These are phyloP conservation scores for Rugalucina vietnamica DNA, from an alignment of 2,888 invertebrate genomes.

Conservation along the genomic window DNA sequence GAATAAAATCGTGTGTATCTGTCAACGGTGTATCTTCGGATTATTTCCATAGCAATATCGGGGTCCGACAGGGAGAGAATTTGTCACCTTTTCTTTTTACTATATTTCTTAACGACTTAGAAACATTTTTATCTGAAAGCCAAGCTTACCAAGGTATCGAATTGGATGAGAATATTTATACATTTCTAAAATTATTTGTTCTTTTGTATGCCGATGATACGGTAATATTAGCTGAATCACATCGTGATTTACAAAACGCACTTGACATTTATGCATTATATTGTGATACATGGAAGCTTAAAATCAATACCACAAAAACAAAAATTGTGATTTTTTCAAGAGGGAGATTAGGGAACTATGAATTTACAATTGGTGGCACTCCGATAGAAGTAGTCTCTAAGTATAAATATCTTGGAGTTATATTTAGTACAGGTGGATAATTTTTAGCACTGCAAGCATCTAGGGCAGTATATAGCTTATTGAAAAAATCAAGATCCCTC, in stretches of 20 bases:
- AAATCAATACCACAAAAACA: slow-evolving; percentile 23
- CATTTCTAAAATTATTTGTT: slow-evolving; percentile 24
- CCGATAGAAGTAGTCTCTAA: slow-evolving; percentile 14
- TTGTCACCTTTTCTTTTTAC: no score
- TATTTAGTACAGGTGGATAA: slow-evolving; percentile 1
- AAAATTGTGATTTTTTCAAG: slow-evolving; percentile 34
- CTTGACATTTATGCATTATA: slow-evolving; percentile 29
- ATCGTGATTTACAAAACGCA: slow-evolving; percentile 13
- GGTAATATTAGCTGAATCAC: slow-evolving; percentile 32
- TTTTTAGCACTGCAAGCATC: slow-evolving; percentile 16
- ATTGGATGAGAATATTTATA: no score
- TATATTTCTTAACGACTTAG: no score
- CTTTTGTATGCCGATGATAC: slow-evolving; percentile 39
- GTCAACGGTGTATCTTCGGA: no score
- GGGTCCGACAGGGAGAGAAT: no score
- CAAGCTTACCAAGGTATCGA: slow-evolving; percentile 19
- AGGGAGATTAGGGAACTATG: not conserved
- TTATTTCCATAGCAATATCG: no score
- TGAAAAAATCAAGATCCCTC: slow-evolving; percentile 20
- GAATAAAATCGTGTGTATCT: no score
- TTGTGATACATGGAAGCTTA: slow-evolving; percentile 26
- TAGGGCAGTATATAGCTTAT: slow-evolving; percentile 21
- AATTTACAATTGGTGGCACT: slow-evolving; percentile 20
- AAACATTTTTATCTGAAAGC: no score
- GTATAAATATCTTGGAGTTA: slow-evolving; percentile 27